phyloP scores from a whole-genome alignment of 2,797 vertebrate genomes.

The Poliocrania exsul region DNA sequence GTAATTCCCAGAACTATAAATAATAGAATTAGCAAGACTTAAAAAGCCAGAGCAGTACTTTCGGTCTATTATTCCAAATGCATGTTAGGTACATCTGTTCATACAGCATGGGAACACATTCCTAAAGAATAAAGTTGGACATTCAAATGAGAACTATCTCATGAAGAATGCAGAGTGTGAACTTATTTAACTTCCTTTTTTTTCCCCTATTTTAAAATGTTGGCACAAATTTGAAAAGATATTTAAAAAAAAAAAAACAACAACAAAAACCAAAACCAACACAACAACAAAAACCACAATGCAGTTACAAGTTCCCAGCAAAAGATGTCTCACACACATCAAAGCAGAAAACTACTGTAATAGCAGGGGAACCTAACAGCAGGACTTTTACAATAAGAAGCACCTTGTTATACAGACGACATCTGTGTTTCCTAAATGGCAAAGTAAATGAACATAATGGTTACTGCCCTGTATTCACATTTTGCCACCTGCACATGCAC shows the following conservation, averaged over 20 bases:
- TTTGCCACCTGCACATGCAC: constrained; percentile 53
- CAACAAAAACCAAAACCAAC: too few species aligned
- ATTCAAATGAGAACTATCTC: constrained; percentile 22
- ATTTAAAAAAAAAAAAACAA: not conserved
- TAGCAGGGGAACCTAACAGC: constrained; percentile 44
- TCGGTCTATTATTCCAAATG: not conserved
- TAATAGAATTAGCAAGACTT: not conserved
- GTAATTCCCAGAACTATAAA: not conserved
- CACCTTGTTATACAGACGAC: constrained; percentile 67
- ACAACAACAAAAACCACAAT: too few species aligned
- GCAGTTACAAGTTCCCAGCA: constrained; percentile 21
- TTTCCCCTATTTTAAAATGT: not conserved
- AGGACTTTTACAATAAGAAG: constrained; percentile 49
- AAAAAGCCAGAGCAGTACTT: not conserved
- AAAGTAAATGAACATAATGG: constrained; percentile 70
- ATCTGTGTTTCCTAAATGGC: constrained; percentile 71
- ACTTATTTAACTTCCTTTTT: not conserved
- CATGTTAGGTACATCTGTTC: not conserved
- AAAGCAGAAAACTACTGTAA: not conserved
- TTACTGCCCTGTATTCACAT: constrained; percentile 56
- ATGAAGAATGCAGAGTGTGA: not conserved
- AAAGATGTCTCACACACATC: not conserved
- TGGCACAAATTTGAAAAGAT: not conserved
- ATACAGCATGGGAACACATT: not conserved
- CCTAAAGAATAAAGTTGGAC: not conserved